Evolutionary conservation across 2,888 invertebrate genomes (phyloP), one percentile per base, ranked within the genome.

Genomic region (Achlya flavicornis): DNA sequence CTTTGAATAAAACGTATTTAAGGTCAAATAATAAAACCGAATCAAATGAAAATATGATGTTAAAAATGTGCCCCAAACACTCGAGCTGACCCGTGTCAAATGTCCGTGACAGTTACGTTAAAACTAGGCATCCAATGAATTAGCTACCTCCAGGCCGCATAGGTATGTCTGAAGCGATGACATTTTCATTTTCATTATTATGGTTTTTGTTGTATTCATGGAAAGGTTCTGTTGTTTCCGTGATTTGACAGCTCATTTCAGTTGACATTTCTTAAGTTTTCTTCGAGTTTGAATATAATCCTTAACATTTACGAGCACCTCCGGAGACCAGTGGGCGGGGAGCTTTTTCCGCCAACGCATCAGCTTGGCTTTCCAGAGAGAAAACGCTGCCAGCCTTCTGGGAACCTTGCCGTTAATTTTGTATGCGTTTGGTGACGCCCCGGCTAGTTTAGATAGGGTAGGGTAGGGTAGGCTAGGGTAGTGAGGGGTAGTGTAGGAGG

Each of bases 181-280:
- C 53, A 48, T 53, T 53, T n/a, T 53, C 19, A 53, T 53, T 53
- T 19, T 53, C 16, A 7, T 19, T 53, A 53, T 19, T 10, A 53
- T 10, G 19, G 53, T 8, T 53, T 10, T 53, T 19, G 53, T 53
- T 19, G 6, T 53, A 19, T 53, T 53, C 19, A 7, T 53, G 19
- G 3, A 53, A 53, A 19, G 3, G 53, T 53, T 46, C 19, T 10
- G 19, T 19, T 19, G 53, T 19, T 19, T 10, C 10, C n/a, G 53
- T 53, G 16, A 53, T 53, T 53, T 53, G 53, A 53, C 53, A 53
- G 53, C 53, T 16, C 19, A 53, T 53, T 53, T 10, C n/a, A 19
- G n/a, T 53, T 19, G 16, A 19, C 10, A 11, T 8, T 38, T 10
- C 38, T 10, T 8, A 10, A 38, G 10, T 35, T 35, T 5, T 5